A percentile compares a stretch with the other conserved stretches of the same genome.
These are phyloP conservation scores for Trypoxylus dichotomus DNA, from an alignment of 1,140 invertebrate genomes.

Conservation along the genomic window DNA sequence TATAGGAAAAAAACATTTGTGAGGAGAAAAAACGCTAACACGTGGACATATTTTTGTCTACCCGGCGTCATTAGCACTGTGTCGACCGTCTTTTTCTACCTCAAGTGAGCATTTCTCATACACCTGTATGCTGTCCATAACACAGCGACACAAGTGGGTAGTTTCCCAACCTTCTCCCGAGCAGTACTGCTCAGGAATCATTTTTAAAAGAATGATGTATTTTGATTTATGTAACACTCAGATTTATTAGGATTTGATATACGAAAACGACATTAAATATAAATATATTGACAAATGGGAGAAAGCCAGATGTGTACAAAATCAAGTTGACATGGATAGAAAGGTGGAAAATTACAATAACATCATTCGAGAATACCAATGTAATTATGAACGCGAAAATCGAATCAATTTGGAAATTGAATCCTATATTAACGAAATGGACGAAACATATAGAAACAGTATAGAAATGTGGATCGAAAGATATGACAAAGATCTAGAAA, in stretches of 20 bases:
- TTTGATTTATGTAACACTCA: neutral
- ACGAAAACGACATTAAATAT: conserved; percentile 40
- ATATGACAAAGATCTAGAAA: conserved; percentile 44
- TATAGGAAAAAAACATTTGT: too few relatives aligned
- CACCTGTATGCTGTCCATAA: too few relatives aligned
- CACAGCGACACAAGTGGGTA: too few relatives aligned
- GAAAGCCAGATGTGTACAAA: conserved; percentile 39
- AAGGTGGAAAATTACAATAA: conserved; percentile 33
- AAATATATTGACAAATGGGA: conserved; percentile 41
- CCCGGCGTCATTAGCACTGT: too few relatives aligned
- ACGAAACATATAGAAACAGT: conserved; percentile 26
- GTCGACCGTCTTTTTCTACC: too few relatives aligned
- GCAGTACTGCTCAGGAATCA: too few relatives aligned
- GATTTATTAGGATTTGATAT: conserved; percentile 38
- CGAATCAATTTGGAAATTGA: conserved; percentile 42
- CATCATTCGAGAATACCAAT: conserved; percentile 32
- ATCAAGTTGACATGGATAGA: conserved; percentile 29
- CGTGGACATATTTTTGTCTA: too few relatives aligned
- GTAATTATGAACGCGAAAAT: conserved; percentile 39
- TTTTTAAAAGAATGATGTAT: neutral
- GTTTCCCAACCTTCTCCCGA: too few relatives aligned
- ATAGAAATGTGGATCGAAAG: conserved; percentile 44
- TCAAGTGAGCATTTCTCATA: too few relatives aligned
- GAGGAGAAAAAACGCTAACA: too few relatives aligned
- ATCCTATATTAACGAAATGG: conserved; percentile 33